phyloP scores from a whole-genome alignment of 1,140 invertebrate species.

The Melipona quadrifasciata region DNA sequence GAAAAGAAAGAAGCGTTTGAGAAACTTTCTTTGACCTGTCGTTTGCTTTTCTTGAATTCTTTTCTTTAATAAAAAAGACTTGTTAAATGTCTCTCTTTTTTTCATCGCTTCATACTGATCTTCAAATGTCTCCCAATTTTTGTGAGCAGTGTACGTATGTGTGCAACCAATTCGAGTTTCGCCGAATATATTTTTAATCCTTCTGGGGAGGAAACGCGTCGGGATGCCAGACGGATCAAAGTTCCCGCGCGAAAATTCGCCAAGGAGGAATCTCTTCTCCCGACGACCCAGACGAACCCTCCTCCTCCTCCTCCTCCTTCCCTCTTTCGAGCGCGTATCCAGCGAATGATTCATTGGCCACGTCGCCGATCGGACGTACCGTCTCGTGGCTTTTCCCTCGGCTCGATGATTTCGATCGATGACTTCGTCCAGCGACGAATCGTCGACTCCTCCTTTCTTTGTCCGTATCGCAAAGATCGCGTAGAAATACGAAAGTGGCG shows the following conservation, averaged over 20 bases:
- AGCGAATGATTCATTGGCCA: conserved; percentile 35
- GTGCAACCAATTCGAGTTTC: neutral
- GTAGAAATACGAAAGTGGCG: too few relatives aligned
- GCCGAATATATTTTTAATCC: conserved; percentile 46
- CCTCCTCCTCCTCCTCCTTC: neutral
- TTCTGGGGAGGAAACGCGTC: neutral
- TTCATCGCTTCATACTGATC: too few relatives aligned
- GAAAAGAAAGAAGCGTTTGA: too few relatives aligned
- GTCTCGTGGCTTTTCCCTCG: neutral
- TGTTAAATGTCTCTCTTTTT: too few relatives aligned
- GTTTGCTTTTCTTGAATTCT: too few relatives aligned
- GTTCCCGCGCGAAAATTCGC: conserved; percentile 40
- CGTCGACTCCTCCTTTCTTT: neutral
- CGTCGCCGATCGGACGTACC: neutral
- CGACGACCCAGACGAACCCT: neutral
- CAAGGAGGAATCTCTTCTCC: conserved; percentile 8
- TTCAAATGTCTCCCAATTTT: too few relatives aligned
- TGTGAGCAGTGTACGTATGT: too few relatives aligned
- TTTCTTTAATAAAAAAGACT: too few relatives aligned
- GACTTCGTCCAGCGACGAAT: neutral
- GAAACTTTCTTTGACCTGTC: too few relatives aligned
- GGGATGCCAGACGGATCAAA: conserved; percentile 53
- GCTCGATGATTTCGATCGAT: conserved; percentile 20
- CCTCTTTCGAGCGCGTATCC: conserved; percentile 23
- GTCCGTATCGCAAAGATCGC: too few relatives aligned